Evolutionary conservation across 2,797 vertebrate genomes (phyloP).

Genomic region (Chaenodraco wilsoni): DNA sequence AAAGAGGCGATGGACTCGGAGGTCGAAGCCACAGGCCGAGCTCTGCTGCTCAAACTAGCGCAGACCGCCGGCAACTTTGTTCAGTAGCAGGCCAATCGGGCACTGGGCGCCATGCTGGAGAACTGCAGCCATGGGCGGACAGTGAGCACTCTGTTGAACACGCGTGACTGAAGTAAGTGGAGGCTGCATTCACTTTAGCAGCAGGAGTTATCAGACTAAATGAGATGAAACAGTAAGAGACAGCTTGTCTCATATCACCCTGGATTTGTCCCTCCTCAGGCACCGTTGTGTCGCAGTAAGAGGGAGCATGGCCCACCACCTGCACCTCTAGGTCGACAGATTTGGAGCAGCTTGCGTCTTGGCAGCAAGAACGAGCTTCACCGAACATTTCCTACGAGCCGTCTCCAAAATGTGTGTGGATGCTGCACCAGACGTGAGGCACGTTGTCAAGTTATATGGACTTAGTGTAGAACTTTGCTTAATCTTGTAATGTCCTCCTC

Average conservation of each 20-base stretch:
- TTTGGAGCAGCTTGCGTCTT: neutral
- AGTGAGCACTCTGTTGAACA: neutral
- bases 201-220: neutral
- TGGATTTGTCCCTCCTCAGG: neutral
- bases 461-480: no score
- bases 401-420: no score
- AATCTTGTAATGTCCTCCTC: no score
- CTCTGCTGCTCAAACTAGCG: conserved; percentile 9
- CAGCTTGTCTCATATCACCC: neutral
- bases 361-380: neutral
- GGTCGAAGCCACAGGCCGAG: neutral
- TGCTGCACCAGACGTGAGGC: no score
- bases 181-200: neutral
- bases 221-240: neutral
- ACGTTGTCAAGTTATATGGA: no score
- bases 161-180: neutral
- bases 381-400: neutral
- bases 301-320: neutral
- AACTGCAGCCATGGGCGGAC: neutral
- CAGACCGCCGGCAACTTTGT: neutral
- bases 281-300: conserved; percentile 3
- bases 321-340: neutral
- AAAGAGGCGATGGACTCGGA: neutral
- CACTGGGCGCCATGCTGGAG: neutral
- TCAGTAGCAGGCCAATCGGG: neutral